Conservation (phyloP, 2,113 vertebrate genomes). For the Ia io region DNA sequence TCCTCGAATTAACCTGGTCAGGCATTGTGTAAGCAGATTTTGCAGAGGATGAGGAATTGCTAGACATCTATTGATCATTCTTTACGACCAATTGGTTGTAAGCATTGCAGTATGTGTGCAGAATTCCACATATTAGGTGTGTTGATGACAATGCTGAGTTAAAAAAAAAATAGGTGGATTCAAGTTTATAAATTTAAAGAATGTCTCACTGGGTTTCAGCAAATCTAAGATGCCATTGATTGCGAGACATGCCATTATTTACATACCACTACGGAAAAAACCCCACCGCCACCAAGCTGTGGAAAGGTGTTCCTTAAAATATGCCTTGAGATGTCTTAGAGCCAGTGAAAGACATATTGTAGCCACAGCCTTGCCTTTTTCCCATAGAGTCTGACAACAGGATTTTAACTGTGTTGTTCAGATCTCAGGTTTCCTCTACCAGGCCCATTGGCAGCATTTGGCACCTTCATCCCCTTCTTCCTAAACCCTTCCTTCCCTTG, state of each 20-base stretch:
- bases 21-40: constrained; percentile 1
- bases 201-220: background rate
- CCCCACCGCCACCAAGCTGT: background rate
- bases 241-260: background rate
- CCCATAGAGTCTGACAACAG: background rate
- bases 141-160: background rate
- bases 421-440: background rate
- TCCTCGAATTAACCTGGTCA: background rate
- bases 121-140: background rate
- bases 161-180: background rate
- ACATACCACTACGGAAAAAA: background rate
- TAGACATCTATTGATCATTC: background rate
- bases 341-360: background rate
- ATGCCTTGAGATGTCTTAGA: background rate
- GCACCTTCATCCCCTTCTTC: background rate
- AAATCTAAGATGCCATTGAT: background rate
- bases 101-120: background rate
- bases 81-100: background rate
- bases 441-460: background rate
- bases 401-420: background rate
- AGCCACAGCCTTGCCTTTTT: background rate
- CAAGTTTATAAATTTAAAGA: constrained; percentile 1
- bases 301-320: background rate
- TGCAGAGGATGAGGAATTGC: background rate
- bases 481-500: background rate